Evolutionary conservation across 2,797 vertebrate species (phyloP), one percentile per base, ranked within the genome.

Genomic region (Falco rusticolus): DNA sequence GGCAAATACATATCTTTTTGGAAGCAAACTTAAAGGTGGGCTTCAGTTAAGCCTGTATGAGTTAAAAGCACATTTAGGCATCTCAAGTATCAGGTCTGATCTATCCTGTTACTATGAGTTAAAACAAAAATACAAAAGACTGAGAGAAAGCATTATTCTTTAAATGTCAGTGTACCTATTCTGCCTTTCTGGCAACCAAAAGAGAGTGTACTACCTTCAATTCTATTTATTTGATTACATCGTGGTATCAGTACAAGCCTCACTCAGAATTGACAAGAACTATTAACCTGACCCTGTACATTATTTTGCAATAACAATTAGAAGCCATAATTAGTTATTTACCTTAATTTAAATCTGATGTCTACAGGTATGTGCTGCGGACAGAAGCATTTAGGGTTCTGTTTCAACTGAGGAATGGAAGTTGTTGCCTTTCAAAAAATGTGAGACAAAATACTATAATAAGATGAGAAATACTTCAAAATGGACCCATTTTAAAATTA

Each of bases 231-330:
- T 68, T 87, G 16, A 21, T 61, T 45, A 24, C 1, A 1, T 61
- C 15, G 26, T 24, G 9, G 4, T 43, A 56, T 37, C 39, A 45
- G 13, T 75, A 64, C 10, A 60, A 68, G 0, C 7, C 14, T 81
- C 26, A 53, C 14, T 75, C 29, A 69, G 21, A 53, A 53, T 3
- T 22, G 9, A 50, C 7, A 45, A 41, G 28, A 39, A 5, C 11
- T 71, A 25, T 63, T 79, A 82, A 45, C 18, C 3, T 81, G n/a
- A 63, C 2, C 24, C 11, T 65, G 8, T 34, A 19, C 0, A 0
- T 69, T 74, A 50, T 29, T 61, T n/a, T 82, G 10, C 18, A 72
- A 50, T 68, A 74, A 61, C 41, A 84, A 57, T 34, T 84, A 24
- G 17, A 75, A 64, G 11, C 1, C 14, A 28, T 69, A 45, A 71